A percentile compares a stretch with the other conserved stretches of the same genome.
phyloP scores from a whole-genome alignment of 2,797 vertebrate species.

The Mormyrus proboscirostris region DNA sequence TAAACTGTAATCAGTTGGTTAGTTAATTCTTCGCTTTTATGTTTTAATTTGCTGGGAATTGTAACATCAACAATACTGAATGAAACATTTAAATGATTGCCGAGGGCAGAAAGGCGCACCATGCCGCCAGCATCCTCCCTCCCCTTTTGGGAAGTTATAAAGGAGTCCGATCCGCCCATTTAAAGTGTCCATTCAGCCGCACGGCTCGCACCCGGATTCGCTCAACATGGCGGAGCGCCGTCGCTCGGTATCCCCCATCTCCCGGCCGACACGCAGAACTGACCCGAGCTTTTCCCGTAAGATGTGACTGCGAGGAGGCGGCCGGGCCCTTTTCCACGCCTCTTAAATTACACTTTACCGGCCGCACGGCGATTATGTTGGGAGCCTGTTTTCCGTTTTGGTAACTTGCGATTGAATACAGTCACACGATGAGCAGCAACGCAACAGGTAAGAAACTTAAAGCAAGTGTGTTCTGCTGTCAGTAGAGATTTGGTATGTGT shows the following conservation, averaged over 20 bases:
- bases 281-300: background rate
- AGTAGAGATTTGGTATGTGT: background rate
- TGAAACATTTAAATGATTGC: background rate
- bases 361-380: background rate
- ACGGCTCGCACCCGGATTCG: background rate
- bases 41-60: background rate
- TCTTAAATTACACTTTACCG: background rate
- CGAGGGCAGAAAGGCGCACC: background rate
- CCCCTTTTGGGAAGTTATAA: slow-evolving; percentile 38
- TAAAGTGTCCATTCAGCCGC: background rate
- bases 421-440: slow-evolving; percentile 43
- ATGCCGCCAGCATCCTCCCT: background rate
- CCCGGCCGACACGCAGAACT: background rate
- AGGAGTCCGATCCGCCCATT: slow-evolving; percentile 14
- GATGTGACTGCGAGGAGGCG: background rate
- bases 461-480: slow-evolving; percentile 31
- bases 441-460: slow-evolving; percentile 48
- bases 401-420: background rate
- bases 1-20: background rate
- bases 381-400: background rate
- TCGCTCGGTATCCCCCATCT: background rate
- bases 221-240: slow-evolving; percentile 49
- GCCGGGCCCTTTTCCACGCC: background rate
- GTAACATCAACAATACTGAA: background rate
- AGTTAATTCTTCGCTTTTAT: background rate